Percentiles rank a stretch among this genome's conserved stretches.
These are phyloP conservation scores for Amorpha juglandis DNA, from an alignment of 2,888 invertebrate genomes.

Conservation along the genomic window DNA sequence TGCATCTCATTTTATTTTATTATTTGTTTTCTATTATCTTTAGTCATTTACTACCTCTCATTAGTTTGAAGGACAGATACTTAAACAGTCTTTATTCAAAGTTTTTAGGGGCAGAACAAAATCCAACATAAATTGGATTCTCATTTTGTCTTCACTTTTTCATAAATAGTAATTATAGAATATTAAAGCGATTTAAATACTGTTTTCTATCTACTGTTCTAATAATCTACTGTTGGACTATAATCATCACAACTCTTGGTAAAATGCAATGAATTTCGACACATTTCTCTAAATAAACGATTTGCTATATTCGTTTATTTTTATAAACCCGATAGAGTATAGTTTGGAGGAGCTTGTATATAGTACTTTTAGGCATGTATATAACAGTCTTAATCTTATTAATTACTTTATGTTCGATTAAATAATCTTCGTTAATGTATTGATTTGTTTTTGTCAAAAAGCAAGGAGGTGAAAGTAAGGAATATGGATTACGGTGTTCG, in stretches of 20 bases:
- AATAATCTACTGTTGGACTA: not conserved
- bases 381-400: slow-evolving; percentile 5
- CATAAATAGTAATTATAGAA: too few species aligned
- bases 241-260: not conserved
- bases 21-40: not conserved
- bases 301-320: not conserved
- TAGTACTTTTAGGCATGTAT: slow-evolving; percentile 23
- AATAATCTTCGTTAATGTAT: slow-evolving; percentile 16
- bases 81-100: not conserved
- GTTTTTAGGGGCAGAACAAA: not conserved
- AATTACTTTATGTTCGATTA: not conserved
- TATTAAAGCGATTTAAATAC: too few species aligned
- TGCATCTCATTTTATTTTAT: not conserved
- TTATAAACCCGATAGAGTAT: slow-evolving; percentile 7
- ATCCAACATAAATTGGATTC: not conserved
- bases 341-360: slow-evolving; percentile 23
- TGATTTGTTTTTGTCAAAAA: not conserved
- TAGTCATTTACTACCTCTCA: slow-evolving; percentile 3
- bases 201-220: too few species aligned
- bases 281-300: not conserved
- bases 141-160: not conserved
- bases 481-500: not conserved
- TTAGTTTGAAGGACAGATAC: not conserved
- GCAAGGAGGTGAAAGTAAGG: not conserved
- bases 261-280: not conserved